Base-by-base conservation (phyloP, 1,140 invertebrate genomes). In the Drosophila nigrodunni region DNA sequence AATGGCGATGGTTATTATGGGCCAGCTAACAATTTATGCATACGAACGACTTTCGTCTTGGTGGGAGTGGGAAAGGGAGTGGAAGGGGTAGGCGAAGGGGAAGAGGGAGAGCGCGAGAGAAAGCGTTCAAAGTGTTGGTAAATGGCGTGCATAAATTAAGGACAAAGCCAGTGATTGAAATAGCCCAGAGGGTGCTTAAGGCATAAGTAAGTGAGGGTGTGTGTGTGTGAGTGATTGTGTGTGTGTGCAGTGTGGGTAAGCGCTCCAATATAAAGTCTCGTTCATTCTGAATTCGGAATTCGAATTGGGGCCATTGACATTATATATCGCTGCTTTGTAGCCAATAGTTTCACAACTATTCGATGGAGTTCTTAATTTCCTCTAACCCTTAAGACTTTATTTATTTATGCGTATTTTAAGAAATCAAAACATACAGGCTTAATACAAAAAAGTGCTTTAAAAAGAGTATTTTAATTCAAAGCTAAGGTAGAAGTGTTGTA, bases 91-190 rank as follows among this genome's bases (percentile, higher is more conserved):
- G 8, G 18, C 4, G n/a, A 21, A 21, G 18, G 18, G 18, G 18
- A 21, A 30, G 3, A 30, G 25, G 25, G 21, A 49, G 21, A 13
- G 15, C 35, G 60, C 18, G 7, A 34, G 15, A 2, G 25, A 49
- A 34, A 52, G 43, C 25, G 54, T 44, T 58, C 54, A 59, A 65
- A 65, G 50, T 65, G 39, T 55, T 65, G 21, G 50, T 37, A 55
- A 50, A 46, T 71, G 73, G 60, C 65, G 68, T 77, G 81, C 81
- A 83, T 80, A 74, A 80, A 82, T 83, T 71, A 80, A 80, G 74
- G 55, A 81, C 82, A 81, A 86, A 81, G 61, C 70, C 81, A 77
- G 77, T 86, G 81, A 86, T 83, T 83, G 75, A 86, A 83, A 77
- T 77, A 62, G 81, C 76, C 77, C 57, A 43, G 34, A 64, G 71